Base-by-base conservation (phyloP, 2,888 invertebrate genomes). In the Saturnia pavonia region DNA sequence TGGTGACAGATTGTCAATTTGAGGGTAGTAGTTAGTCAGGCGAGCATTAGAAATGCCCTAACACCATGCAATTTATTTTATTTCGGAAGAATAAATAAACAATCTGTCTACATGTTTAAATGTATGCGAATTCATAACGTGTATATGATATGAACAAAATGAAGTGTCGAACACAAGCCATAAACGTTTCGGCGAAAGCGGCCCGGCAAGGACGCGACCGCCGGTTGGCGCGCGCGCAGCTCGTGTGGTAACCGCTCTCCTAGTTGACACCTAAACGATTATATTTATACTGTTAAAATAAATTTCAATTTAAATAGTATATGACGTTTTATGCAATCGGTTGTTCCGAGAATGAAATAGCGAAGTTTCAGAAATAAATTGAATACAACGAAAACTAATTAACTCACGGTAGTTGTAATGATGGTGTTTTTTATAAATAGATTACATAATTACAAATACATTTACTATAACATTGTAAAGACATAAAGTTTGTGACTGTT, bases 181-280 rank as follows among this genome's bases (percentile, higher is more conserved):
- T 14, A 60, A 63, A 43, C 57, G 69, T 69, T 72, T 74, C 45
- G 70, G 72, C 70, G 74, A 74, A 74, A 74, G 74, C 72, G 70
- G 25, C 48, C 42, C 69, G 34, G 69, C 74, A 71, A 72, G 74
- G 74, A 72, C 74, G 68, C 63, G 0, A 9, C n/a, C 48, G 54
- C n/a, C n/a, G n/a, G n/a, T n/a, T n/a, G n/a, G n/a, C n/a, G 68
- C 54, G 19, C 22, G 67, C 67, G 67, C 63, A 16, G 1, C 34
- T 40, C 4, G 63, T 63, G 63, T 63, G 63, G 63, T 63, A 63
- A 40, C 40, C 27, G 7, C 34, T 19, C 34, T 63, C 60, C 6
- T 63, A 22, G 34, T 63, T 63, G 63, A 63, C 63, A 63, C 40
- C 40, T 11, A 63, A 19, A 19, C 40, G 40, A 63, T 63, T 34